Evolutionary conservation across 2,888 invertebrate species (phyloP).

Genomic region (Seira sanloemensis): DNA sequence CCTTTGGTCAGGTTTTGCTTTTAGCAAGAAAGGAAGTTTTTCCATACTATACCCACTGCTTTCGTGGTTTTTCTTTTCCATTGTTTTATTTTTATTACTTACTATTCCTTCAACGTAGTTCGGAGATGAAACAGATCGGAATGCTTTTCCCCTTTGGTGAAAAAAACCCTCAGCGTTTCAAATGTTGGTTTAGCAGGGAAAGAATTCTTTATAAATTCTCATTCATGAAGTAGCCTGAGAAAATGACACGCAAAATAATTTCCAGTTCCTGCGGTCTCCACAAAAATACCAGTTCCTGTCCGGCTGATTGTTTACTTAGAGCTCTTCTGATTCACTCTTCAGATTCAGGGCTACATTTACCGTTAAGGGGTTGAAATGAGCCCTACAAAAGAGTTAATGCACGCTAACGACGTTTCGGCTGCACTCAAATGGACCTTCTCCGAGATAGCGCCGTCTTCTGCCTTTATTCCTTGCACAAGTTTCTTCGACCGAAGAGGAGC

Average conservation of each 20-base stretch:
- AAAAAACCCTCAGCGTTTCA: background rate
- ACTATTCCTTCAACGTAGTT: background rate
- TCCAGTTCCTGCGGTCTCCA: conserved; percentile 4
- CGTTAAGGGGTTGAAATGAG: background rate
- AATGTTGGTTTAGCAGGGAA: background rate
- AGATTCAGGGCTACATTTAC: background rate
- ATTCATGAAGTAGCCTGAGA: background rate
- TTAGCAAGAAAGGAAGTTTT: conserved; percentile 24
- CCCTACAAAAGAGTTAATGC: background rate
- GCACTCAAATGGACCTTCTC: background rate
- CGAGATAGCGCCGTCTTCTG: background rate
- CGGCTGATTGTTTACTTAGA: conserved; percentile 11
- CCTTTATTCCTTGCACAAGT: background rate
- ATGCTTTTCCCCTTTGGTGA: background rate
- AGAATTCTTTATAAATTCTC: background rate
- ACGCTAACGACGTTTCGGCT: background rate
- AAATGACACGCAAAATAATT: background rate
- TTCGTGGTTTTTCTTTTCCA: background rate
- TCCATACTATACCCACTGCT: background rate
- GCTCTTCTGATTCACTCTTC: background rate
- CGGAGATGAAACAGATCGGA: background rate
- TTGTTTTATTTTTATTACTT: background rate
- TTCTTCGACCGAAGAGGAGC: background rate
- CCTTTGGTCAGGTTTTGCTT: conserved; percentile 55
- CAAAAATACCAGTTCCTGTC: background rate